phyloP scores from a whole-genome alignment of 2,113 vertebrate genomes.

The Pollimyrus isidori region DNA sequence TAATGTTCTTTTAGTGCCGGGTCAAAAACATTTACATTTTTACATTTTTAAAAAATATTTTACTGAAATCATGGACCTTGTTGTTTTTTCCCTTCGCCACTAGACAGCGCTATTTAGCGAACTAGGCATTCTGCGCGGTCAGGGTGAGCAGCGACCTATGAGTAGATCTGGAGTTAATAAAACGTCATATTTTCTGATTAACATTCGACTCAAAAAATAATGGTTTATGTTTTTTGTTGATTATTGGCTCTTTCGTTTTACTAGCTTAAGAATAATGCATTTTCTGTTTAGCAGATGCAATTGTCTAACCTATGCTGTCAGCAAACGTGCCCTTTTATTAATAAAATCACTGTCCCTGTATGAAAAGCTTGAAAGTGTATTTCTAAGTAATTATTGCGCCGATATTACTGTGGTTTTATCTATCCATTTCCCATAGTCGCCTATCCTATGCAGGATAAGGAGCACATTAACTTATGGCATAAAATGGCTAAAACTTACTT shows the following conservation, averaged over 20 bases:
- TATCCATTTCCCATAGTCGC: background rate
- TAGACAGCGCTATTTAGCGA: constrained; percentile 1
- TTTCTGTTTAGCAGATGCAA: background rate
- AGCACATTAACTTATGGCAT: background rate
- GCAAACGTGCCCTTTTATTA: background rate
- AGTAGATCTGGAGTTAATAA: background rate
- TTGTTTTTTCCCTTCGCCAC: background rate
- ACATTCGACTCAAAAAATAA: background rate
- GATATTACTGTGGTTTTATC: background rate
- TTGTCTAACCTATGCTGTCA: background rate
- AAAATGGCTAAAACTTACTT: background rate
- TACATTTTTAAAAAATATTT: background rate
- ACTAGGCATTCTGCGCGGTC: background rate
- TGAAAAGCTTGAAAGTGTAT: background rate
- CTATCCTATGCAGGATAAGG: background rate
- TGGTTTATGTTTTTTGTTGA: background rate
- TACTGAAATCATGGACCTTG: background rate
- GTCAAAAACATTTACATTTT: background rate
- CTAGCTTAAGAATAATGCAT: background rate
- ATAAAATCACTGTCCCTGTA: background rate
- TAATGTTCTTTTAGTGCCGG: background rate
- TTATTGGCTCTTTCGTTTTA: background rate
- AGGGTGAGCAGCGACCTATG: background rate
- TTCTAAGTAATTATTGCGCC: background rate
- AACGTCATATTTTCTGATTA: background rate